These are phyloP conservation scores for Phacellophora camtschatica DNA, from an alignment of 30 jellyfish, hydroid and myxozoan genomes.

Conservation along the genomic window DNA sequence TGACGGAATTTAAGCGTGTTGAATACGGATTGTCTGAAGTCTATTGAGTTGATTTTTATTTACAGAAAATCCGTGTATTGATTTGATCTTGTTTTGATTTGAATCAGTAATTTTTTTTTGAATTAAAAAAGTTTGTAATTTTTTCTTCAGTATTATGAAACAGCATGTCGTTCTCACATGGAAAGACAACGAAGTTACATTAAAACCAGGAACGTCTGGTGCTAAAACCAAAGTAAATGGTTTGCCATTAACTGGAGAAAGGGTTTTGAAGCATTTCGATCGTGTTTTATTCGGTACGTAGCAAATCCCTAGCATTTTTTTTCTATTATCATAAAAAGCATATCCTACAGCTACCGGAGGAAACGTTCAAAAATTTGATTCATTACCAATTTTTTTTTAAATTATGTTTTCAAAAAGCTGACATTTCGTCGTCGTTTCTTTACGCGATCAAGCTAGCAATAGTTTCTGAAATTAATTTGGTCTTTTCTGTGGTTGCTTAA, in stretches of 20 bases:
- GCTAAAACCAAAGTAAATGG: slow-evolving; percentile 99
- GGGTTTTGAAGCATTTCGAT: slow-evolving; percentile 87
- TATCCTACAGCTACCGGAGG: no score
- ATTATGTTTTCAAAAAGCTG: no score
- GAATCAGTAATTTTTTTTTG: background rate
- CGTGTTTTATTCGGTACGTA: slow-evolving; percentile 89
- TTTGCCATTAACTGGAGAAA: slow-evolving; percentile 89
- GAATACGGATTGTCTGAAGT: background rate
- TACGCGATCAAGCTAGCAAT: no score
- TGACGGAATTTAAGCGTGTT: background rate
- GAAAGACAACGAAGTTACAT: slow-evolving; percentile 70
- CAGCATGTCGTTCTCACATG: slow-evolving; percentile 82
- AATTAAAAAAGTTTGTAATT: background rate
- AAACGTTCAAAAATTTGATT: no score
- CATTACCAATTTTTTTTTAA: no score
- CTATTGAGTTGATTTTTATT: background rate
- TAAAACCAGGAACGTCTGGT: slow-evolving; percentile 95
- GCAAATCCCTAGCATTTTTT: no score
- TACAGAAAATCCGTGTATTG: no score
- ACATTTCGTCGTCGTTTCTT: no score
- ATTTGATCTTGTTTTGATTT: background rate
- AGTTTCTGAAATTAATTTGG: no score
- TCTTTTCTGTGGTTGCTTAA: no score
- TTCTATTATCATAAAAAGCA: no score
- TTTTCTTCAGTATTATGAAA: slow-evolving; percentile 72